Conservation (phyloP, 2,888 invertebrate species). For the Napeogenes inachia region DNA sequence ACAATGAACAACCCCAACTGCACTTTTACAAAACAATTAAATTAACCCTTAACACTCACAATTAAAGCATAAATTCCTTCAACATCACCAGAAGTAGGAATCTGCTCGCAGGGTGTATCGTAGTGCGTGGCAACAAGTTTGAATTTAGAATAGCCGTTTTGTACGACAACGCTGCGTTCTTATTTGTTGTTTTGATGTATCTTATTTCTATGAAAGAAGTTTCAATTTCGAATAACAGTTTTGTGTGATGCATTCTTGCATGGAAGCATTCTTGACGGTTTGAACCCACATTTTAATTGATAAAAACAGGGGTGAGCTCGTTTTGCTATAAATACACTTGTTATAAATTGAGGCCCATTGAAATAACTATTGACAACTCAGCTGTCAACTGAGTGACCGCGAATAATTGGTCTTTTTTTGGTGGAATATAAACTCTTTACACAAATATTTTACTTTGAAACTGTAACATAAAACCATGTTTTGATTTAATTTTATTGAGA, state of each 20-base stretch:
- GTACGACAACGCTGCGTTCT: neutral
- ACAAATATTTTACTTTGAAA: neutral
- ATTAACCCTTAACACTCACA: constrained; percentile 48
- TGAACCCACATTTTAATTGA: constrained; percentile 57
- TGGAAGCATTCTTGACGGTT: constrained; percentile 34
- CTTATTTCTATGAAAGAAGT: constrained; percentile 24
- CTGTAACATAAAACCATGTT: too few relatives aligned
- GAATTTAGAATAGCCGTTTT: neutral
- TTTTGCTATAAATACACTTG: constrained; percentile 37
- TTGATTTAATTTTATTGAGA: too few relatives aligned
- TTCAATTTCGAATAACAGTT: constrained; percentile 25
- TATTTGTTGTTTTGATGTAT: constrained; percentile 26
- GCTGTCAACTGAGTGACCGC: constrained; percentile 23
- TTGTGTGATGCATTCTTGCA: neutral
- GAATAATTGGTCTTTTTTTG: constrained; percentile 13
- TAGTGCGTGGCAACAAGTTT: constrained; percentile 1
- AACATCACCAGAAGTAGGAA: constrained; percentile 35
- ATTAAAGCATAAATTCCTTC: constrained; percentile 52
- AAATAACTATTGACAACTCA: constrained; percentile 31
- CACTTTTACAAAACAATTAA: constrained; percentile 39
- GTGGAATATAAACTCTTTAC: neutral
- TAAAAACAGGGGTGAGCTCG: constrained; percentile 51
- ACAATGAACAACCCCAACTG: constrained; percentile 34
- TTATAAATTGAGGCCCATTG: constrained; percentile 31
- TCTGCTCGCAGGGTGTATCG: constrained; percentile 11